Percentiles rank a stretch among this genome's conserved stretches.
These are phyloP conservation scores for Cataglyphis cursor DNA, from an alignment of 2,888 invertebrate genomes.

Conservation along the genomic window DNA sequence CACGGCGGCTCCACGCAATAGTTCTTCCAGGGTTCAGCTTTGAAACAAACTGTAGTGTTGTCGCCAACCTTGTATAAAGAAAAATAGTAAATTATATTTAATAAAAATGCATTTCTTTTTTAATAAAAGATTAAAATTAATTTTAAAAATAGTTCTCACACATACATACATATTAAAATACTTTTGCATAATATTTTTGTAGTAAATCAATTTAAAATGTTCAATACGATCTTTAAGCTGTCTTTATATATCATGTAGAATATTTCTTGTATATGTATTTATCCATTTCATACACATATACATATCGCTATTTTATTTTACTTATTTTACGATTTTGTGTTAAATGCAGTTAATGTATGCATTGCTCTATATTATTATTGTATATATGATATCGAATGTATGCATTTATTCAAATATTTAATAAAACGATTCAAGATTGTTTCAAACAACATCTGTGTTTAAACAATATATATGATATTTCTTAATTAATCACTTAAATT, in stretches of 20 bases:
- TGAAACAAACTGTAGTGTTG: slow-evolving; percentile 83
- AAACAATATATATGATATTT: neutral
- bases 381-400: neutral
- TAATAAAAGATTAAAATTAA: neutral
- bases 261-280: neutral
- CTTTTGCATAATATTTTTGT: slow-evolving; percentile 3
- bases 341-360: neutral
- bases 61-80: slow-evolving; percentile 76
- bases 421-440: neutral
- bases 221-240: too few species aligned
- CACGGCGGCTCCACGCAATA: slow-evolving; percentile 95
- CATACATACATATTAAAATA: neutral
- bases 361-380: neutral
- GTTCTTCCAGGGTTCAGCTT: slow-evolving; percentile 91
- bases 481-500: neutral
- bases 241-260: neutral
- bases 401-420: neutral
- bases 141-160: neutral
- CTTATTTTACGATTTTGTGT: neutral
- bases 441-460: neutral
- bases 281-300: neutral
- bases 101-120: neutral
- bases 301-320: neutral
- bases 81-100: slow-evolving; percentile 2
- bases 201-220: neutral